phyloP scores from a whole-genome alignment of 35 echinoderm and acorn worm genomes.

The Holothuria glaberrima region DNA sequence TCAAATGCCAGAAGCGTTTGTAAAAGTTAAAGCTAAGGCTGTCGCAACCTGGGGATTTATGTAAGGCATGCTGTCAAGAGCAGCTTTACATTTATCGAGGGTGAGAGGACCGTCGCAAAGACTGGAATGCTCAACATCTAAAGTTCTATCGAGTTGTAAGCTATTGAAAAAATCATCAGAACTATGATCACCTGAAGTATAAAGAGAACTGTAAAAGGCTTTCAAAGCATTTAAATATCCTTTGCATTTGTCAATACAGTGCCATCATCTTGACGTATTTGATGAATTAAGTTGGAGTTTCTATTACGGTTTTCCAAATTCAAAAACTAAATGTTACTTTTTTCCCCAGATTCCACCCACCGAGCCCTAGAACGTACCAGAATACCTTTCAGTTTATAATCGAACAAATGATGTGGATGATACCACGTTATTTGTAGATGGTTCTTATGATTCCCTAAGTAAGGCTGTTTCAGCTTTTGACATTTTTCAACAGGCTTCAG shows the following conservation, averaged over 20 bases:
- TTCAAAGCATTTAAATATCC: background rate
- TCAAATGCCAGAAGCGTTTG: background rate
- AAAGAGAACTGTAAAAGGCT: background rate
- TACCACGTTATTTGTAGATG: too few relatives aligned
- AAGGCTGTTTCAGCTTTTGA: too few relatives aligned
- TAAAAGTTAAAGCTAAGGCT: background rate
- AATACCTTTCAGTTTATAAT: background rate
- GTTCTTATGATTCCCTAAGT: too few relatives aligned
- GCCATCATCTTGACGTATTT: background rate
- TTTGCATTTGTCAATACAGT: background rate
- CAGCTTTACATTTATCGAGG: background rate
- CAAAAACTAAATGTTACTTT: background rate
- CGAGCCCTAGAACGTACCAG: background rate
- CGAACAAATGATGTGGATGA: background rate
- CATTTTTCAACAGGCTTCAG: too few relatives aligned
- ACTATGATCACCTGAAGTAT: background rate
- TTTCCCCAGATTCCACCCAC: background rate
- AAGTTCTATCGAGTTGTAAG: background rate
- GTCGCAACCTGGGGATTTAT: background rate
- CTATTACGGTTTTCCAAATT: conserved; percentile 2
- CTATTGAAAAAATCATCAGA: background rate
- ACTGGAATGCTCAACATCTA: background rate
- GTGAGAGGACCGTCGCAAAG: background rate
- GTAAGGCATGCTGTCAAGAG: too few relatives aligned
- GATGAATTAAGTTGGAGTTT: background rate